Percentiles rank a stretch among this genome's conserved stretches.
These are phyloP conservation scores for Drosophila malerkotliana DNA, from an alignment of 1,140 invertebrate species.

Conservation along the genomic window DNA sequence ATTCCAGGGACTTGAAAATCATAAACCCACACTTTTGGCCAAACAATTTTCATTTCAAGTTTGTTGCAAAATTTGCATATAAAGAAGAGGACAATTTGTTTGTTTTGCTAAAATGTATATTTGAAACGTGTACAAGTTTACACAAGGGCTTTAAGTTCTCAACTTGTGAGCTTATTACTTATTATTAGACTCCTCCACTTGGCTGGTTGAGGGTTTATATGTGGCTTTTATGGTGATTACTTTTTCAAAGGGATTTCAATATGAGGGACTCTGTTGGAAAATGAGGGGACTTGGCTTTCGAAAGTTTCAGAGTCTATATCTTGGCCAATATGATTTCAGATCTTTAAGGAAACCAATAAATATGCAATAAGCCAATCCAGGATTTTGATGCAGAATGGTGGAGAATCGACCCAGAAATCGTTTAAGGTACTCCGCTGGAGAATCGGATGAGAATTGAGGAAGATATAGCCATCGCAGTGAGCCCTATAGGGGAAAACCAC, in stretches of 20 bases:
- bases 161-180: slow-evolving; percentile 1
- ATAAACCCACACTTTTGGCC: not conserved
- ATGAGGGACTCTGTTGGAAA: not conserved
- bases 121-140: not conserved
- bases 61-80: not conserved
- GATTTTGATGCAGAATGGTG: no score
- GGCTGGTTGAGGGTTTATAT: not conserved
- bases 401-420: no score
- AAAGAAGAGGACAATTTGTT: not conserved
- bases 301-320: not conserved
- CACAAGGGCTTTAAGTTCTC: not conserved
- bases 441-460: no score
- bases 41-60: not conserved
- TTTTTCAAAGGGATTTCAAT: not conserved
- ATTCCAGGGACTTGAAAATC: not conserved
- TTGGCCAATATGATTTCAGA: not conserved
- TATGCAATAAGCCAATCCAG: no score
- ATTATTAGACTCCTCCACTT: not conserved
- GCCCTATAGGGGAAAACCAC: no score
- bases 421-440: no score
- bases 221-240: slow-evolving; percentile 1
- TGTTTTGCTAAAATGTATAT: slow-evolving; percentile 1
- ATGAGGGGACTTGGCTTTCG: not conserved
- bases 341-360: not conserved
- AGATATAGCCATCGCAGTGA: no score